Conservation (phyloP, 2,113 vertebrate species). For the Turdus rufiventris region DNA sequence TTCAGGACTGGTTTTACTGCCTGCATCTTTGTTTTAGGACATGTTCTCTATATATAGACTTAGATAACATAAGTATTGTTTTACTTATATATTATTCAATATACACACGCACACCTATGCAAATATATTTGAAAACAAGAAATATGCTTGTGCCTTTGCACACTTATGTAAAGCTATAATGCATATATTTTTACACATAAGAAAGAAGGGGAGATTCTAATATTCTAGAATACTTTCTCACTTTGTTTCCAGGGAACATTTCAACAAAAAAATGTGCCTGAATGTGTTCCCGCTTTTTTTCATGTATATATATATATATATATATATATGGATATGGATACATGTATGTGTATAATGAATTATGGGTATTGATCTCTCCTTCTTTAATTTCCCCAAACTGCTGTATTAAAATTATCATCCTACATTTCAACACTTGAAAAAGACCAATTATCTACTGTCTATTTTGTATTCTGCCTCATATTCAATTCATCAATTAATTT, state of each 20-base stretch:
- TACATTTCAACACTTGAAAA: not conserved
- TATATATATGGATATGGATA: not conserved
- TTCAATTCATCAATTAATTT: not conserved
- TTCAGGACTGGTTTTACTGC: not conserved
- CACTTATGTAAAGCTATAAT: not conserved
- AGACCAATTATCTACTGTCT: not conserved
- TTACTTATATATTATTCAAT: not conserved
- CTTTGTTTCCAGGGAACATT: not conserved
- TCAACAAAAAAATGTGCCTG: not conserved
- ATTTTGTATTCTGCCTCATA: not conserved
- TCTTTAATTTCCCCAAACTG: not conserved
- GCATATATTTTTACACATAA: not conserved
- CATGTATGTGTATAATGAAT: not conserved
- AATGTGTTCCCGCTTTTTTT: not conserved
- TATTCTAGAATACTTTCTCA: not conserved
- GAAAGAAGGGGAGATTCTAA: not conserved
- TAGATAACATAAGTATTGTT: not conserved
- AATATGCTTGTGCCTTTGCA: not conserved
- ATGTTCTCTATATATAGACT: not conserved
- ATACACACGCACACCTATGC: fast-evolving
- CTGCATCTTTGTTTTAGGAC: not conserved
- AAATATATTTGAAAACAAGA: not conserved
- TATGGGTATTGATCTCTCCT: not conserved
- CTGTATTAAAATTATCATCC: not conserved
- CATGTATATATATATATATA: not conserved